Percentiles rank a stretch among this genome's conserved stretches.
Conservation (phyloP, 2,797 vertebrate genomes). For the Eidolon dupreanum region DNA sequence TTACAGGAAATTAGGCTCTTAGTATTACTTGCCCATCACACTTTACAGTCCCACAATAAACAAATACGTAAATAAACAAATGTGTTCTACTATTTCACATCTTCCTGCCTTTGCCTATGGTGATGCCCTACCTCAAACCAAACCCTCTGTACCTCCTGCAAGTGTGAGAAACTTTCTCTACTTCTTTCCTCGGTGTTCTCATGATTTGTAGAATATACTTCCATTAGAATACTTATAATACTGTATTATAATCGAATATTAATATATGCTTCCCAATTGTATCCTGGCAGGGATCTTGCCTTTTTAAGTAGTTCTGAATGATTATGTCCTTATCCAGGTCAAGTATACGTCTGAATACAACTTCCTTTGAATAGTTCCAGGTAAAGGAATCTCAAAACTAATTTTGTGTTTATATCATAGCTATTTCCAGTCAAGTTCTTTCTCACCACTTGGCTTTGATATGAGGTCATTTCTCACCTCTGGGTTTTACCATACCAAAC, state of each 20-base stretch:
- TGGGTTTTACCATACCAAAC: slow-evolving; percentile 38
- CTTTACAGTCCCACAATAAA: background rate
- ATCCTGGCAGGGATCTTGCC: background rate
- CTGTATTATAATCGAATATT: background rate
- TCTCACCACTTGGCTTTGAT: background rate
- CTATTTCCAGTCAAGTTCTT: slow-evolving; percentile 12
- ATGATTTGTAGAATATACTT: background rate
- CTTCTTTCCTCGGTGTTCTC: background rate
- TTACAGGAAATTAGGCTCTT: slow-evolving; percentile 4
- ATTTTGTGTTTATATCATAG: background rate
- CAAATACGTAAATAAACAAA: background rate
- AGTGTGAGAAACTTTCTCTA: background rate
- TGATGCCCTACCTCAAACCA: background rate
- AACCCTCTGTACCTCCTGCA: background rate
- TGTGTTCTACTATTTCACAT: background rate
- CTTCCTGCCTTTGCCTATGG: background rate
- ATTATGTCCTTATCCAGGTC: background rate
- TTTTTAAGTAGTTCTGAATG: background rate
- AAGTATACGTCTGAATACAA: background rate
- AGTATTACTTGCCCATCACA: background rate
- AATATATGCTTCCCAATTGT: background rate
- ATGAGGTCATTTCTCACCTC: slow-evolving; percentile 57
- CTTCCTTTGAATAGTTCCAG: background rate
- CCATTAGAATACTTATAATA: background rate
- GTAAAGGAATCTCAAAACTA: slow-evolving; percentile 27